Percentiles rank a stretch among this genome's conserved stretches.
phyloP scores from a whole-genome alignment of 1,140 invertebrate species.

The Drosophila willistoni region DNA sequence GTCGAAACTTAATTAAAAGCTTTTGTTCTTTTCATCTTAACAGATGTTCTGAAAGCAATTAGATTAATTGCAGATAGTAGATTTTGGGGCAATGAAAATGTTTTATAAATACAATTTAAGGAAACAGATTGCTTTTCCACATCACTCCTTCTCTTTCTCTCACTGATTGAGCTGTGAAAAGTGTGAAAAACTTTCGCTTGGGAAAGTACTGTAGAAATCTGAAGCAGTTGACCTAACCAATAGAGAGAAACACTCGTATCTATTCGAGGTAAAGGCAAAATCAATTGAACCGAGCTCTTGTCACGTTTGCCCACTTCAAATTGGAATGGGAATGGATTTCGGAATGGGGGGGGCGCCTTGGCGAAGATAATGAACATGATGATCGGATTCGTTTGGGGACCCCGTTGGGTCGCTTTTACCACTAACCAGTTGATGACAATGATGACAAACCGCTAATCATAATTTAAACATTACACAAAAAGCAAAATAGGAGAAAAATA shows the following conservation, averaged over 20 bases:
- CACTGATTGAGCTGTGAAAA: conserved; percentile 34
- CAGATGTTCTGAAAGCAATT: background rate
- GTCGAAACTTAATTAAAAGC: background rate
- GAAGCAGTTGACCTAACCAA: conserved; percentile 35
- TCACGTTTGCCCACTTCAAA: conserved; percentile 67
- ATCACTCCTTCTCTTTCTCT: conserved; percentile 19
- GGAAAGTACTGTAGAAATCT: conserved; percentile 4
- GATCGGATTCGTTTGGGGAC: conserved; percentile 26
- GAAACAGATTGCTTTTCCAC: conserved; percentile 1
- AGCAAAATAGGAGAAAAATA: conserved; percentile 15
- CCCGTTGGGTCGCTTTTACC: conserved; percentile 49
- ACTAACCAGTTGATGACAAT: conserved; percentile 57
- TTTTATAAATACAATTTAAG: no score
- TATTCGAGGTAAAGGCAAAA: conserved; percentile 34
- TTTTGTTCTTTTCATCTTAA: background rate
- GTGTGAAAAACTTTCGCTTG: conserved; percentile 63
- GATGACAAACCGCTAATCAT: conserved; percentile 77
- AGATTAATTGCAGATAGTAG: background rate
- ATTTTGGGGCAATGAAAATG: no score
- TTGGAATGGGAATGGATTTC: conserved; percentile 11
- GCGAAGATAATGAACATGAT: conserved; percentile 30
- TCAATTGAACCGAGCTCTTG: conserved; percentile 61
- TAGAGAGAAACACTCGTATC: conserved; percentile 12
- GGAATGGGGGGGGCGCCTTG: conserved; percentile 7
- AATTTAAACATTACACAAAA: conserved; percentile 69